phyloP scores from a whole-genome alignment of 2,113 vertebrate species.

The Coturnix japonica region DNA sequence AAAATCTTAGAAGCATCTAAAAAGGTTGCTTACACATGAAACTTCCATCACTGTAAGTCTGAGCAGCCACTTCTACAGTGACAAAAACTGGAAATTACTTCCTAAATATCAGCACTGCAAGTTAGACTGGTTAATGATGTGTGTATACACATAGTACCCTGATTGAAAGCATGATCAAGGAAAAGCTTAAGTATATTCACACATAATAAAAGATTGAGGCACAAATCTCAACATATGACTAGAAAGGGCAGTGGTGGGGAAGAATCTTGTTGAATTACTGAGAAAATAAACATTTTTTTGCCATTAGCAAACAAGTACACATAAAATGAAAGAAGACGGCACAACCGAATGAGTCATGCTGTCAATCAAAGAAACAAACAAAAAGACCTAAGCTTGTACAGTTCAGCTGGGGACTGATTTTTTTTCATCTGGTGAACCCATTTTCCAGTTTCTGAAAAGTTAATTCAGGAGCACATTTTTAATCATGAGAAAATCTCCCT shows the following conservation, averaged over 20 bases:
- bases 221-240: neutral
- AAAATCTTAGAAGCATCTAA: neutral
- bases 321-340: neutral
- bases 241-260: neutral
- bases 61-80: neutral
- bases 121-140: neutral
- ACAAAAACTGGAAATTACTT: neutral
- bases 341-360: neutral
- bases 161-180: neutral
- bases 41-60: neutral
- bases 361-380: neutral
- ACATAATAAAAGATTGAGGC: neutral
- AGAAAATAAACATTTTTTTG: neutral
- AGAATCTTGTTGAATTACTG: neutral
- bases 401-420: neutral
- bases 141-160: neutral
- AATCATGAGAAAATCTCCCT: neutral
- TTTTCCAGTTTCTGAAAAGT: neutral
- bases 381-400: neutral
- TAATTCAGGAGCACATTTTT: neutral
- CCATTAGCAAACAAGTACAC: neutral
- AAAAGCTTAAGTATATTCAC: neutral
- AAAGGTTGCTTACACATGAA: neutral
- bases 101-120: rapidly evolving
- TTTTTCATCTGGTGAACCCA: neutral